Percentiles rank a stretch among this genome's conserved stretches.
phyloP scores from a whole-genome alignment of 2,888 invertebrate genomes.

The Sphaerophoria rueppellii region DNA sequence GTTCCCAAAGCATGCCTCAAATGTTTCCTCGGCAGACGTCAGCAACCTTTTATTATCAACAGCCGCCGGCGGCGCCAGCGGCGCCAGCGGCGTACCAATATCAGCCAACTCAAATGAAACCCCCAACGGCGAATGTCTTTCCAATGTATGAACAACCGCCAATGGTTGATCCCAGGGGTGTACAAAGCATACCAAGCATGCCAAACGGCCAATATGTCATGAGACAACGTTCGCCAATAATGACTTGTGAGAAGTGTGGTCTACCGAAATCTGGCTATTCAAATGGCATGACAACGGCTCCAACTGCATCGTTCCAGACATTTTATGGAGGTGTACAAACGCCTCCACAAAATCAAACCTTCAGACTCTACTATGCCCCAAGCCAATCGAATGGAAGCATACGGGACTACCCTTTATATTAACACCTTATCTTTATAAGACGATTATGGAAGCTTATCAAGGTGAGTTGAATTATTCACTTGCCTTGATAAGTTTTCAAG shows the following conservation, averaged over 20 bases:
- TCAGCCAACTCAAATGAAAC: slow-evolving; percentile 1
- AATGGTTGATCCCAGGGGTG: not conserved
- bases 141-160: not conserved
- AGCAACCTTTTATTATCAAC: not conserved
- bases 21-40: not conserved
- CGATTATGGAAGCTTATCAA: slow-evolving; percentile 12
- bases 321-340: not conserved
- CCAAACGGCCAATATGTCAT: not conserved
- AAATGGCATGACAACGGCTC: not conserved
- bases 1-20: not conserved
- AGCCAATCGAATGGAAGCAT: not conserved
- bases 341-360: not conserved
- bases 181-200: too few species aligned
- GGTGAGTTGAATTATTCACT: not conserved
- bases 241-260: slow-evolving; percentile 15
- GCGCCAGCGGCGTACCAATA: not conserved
- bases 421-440: not conserved
- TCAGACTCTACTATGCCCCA: slow-evolving; percentile 1
- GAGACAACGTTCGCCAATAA: not conserved
- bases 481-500: slow-evolving; percentile 42
- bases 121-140: not conserved
- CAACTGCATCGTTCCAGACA: not conserved
- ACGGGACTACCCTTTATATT: not conserved
- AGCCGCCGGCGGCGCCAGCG: not conserved
- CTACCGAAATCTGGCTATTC: not conserved